Evolutionary conservation across 2,113 vertebrate genomes (phyloP).

Genomic region (Daphoenositta chrysoptera): DNA sequence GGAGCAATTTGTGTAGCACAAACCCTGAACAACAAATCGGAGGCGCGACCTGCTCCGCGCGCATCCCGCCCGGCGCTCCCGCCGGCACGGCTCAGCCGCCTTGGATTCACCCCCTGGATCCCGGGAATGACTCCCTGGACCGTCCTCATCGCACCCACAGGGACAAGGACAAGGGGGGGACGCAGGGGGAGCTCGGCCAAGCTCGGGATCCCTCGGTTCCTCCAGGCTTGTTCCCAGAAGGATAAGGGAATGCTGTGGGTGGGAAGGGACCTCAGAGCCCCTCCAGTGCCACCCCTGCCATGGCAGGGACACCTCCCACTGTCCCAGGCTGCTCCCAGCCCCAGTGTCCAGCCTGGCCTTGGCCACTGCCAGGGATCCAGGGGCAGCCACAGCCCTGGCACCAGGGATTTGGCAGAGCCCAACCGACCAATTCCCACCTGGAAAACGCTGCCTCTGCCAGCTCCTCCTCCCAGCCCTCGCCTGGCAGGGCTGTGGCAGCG

Average conservation of each 20-base stretch:
- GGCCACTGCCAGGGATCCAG: neutral
- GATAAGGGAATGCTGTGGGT: neutral
- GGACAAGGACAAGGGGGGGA: too few relatives aligned
- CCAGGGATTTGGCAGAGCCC: neutral
- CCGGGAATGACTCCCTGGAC: neutral
- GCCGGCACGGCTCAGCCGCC: neutral
- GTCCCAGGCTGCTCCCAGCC: neutral
- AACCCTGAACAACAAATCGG: neutral
- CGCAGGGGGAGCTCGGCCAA: rapidly evolving
- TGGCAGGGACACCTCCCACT: neutral
- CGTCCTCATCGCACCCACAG: rapidly evolving
- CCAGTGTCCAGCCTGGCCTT: neutral
- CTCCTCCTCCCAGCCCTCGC: neutral
- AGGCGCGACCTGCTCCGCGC: neutral
- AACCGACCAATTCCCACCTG: neutral
- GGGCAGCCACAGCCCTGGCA: neutral
- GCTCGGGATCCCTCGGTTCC: neutral
- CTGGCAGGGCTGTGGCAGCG: neutral
- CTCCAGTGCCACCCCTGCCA: too few relatives aligned
- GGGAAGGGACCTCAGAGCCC: neutral
- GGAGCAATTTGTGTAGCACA: constrained; percentile 1
- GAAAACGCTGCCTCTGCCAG: neutral
- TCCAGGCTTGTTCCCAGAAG: neutral
- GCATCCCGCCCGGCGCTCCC: neutral
- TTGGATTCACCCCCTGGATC: rapidly evolving